phyloP scores from a whole-genome alignment of 2,888 invertebrate species.

The Mechanitis messenoides region DNA sequence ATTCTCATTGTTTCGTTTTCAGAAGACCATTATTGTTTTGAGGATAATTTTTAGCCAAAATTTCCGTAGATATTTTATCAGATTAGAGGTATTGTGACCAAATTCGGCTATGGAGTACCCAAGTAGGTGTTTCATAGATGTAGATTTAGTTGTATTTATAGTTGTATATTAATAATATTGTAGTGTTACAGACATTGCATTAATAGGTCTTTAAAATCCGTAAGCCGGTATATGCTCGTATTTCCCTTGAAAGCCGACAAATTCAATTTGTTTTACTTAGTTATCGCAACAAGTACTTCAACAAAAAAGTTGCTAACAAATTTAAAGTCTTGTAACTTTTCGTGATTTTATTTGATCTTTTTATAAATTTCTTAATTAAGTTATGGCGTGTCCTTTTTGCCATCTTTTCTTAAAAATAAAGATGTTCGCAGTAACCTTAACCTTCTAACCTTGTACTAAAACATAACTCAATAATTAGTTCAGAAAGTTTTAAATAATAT shows the following conservation, averaged over 20 bases:
- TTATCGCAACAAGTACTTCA: background rate
- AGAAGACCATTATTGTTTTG: background rate
- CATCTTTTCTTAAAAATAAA: too few species aligned
- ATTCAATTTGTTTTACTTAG: conserved; percentile 6
- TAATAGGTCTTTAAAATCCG: conserved; percentile 3
- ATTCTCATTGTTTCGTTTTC: conserved; percentile 8
- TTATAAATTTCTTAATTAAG: background rate
- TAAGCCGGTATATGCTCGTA: background rate
- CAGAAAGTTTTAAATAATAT: too few species aligned
- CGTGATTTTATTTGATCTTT: background rate
- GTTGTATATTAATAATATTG: background rate
- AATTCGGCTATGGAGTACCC: background rate
- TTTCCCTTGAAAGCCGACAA: conserved; percentile 1
- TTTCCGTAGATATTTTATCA: background rate
- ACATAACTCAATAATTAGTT: too few species aligned
- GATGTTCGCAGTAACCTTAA: too few species aligned
- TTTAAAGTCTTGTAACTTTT: background rate
- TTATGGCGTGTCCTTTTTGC: background rate
- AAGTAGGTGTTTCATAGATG: background rate
- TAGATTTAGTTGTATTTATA: too few species aligned
- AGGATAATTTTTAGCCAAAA: background rate
- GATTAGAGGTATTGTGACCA: background rate
- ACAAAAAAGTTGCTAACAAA: background rate
- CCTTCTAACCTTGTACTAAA: too few species aligned
- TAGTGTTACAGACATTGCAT: conserved; percentile 4